Percentiles rank a stretch among this genome's conserved stretches.
phyloP scores from a whole-genome alignment of 2,888 invertebrate genomes.

The Lobophora halterata region DNA sequence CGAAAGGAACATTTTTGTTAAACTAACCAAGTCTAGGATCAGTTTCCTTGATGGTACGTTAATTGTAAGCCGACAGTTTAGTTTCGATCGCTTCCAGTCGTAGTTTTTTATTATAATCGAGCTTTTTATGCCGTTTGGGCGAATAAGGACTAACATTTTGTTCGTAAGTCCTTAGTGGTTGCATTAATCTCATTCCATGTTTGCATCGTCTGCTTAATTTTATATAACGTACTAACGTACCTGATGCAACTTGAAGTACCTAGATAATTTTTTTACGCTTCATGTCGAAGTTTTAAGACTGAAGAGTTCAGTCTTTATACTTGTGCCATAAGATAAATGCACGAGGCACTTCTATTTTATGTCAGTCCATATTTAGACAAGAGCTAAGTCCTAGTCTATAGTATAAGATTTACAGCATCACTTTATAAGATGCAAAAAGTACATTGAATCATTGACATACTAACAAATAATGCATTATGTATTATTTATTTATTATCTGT shows the following conservation, averaged over 20 bases:
- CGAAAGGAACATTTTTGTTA: too few relatives aligned
- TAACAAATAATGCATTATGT: slow-evolving; percentile 5
- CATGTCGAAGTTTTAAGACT: slow-evolving; percentile 36
- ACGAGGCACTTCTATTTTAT: slow-evolving; percentile 45
- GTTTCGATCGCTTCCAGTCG: slow-evolving; percentile 22
- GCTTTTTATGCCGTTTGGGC: slow-evolving; percentile 21
- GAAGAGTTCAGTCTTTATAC: slow-evolving; percentile 38
- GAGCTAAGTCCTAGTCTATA: slow-evolving; percentile 55
- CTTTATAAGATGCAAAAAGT: slow-evolving; percentile 17
- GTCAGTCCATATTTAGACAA: slow-evolving; percentile 39
- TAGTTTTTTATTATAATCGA: slow-evolving; percentile 24
- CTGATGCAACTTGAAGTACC: slow-evolving; percentile 62
- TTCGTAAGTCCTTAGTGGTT: slow-evolving; percentile 17
- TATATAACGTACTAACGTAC: slow-evolving; percentile 61
- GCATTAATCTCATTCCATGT: slow-evolving; percentile 56
- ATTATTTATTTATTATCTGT: slow-evolving; percentile 36
- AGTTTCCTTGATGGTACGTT: too few relatives aligned
- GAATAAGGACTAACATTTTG: slow-evolving; percentile 19
- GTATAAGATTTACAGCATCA: slow-evolving; percentile 36
- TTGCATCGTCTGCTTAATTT: slow-evolving; percentile 48
- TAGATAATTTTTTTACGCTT: slow-evolving; percentile 62
- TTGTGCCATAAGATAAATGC: slow-evolving; percentile 56
- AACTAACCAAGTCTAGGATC: too few relatives aligned
- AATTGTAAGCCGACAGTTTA: slow-evolving; percentile 24
- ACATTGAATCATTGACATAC: slow-evolving; percentile 13